Base-by-base conservation (phyloP, 2,888 invertebrate genomes). In the Aphidius colemani region DNA sequence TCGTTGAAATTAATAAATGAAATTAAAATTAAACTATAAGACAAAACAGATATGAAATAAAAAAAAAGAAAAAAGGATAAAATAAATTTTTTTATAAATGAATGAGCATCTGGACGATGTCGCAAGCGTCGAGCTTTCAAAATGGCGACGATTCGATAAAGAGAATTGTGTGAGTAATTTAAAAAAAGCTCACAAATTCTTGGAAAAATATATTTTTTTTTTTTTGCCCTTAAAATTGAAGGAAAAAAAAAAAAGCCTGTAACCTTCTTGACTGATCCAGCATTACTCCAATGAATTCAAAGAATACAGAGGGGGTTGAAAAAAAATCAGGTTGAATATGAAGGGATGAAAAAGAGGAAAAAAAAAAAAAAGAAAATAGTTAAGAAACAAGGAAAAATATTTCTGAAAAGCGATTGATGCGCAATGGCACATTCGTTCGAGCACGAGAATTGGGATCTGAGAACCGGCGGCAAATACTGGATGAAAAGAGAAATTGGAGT, bases 331-430 rank as follows among this genome's bases (percentile, higher is more conserved):
- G 40, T 39, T 43, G 8, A 18, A 43, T 46, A 8, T n/a, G 18
- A 50, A 40, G 13, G 40, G 13, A 30, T 40, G 50, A n/a, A 39
- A 8, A 43, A 43, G 39, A 30, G 41, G 51, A 49, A 18, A 30
- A 64, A 50, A 64, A 41, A 41, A 59, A 58, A 59, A 41, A 51
- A 59, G 59, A 65, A 55, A 65, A 66, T 30, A 30, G 30, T 30
- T 30, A 18, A 50, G 11, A 18, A 50, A 50, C 8, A 7, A 50
- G 13, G 13, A 11, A 50, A 18, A 8, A 50, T 50, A 18, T 50
- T 50, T 18, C 50, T 30, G 13, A 30, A 50, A 50, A 50, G 11
- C 50, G 50, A 50, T 50, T 50, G 50, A 50, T 50, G 11, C 7
- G 50, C 13, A 30, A 50, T 13, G 13, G 13, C 18, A 50, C n/a